Base-by-base conservation (phyloP, 1,140 invertebrate genomes). In the Coptotermes formosanus region DNA sequence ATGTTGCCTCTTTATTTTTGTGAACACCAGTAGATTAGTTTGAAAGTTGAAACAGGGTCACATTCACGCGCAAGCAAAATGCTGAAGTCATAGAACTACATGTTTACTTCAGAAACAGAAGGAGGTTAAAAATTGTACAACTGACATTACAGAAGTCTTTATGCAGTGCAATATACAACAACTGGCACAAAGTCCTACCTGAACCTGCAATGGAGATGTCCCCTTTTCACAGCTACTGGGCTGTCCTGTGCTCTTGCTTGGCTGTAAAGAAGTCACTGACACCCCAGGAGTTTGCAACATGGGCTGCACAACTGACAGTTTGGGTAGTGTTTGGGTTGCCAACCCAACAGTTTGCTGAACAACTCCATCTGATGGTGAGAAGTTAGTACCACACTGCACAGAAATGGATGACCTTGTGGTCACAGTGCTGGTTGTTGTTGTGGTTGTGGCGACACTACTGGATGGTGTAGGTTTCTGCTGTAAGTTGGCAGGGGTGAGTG, bases 141-240 rank as follows among this genome's bases (percentile, higher is more conserved):
- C 38, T 38, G 38, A 38, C 38, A 38, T 38, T 38, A 38, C 38
- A 38, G 38, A 38, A 38, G 38, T 4, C 38, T 38, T 38, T 38
- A 38, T 38, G 4, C 2, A 38, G 14, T 7, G 19, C 52, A 55
- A 4, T 55, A 19, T 55, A 21, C 19, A 55, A 55, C 19, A 55
- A 1, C 19, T 55, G 52, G 52, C 16, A 84, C 0, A 84, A 55
- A 21, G 9, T 21, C 86, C 25, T 19, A 87, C 86, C 75, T 87
- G 86, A 43, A 87, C 86, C 82, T 87, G 86, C 30, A 85, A 69
- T 44, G 86, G 86, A 38, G 85, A 87, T 30, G 87, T 88, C 48
- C 85, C 83, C 64, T 84, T 87, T 75, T 85, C 86, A 55, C 86
- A 87, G n/a, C 64, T 75, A 75, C 64, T 75, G 64, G 64, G 64